These are phyloP conservation scores for Bettongia penicillata DNA, from an alignment of 2,113 vertebrate genomes.

Conservation along the genomic window DNA sequence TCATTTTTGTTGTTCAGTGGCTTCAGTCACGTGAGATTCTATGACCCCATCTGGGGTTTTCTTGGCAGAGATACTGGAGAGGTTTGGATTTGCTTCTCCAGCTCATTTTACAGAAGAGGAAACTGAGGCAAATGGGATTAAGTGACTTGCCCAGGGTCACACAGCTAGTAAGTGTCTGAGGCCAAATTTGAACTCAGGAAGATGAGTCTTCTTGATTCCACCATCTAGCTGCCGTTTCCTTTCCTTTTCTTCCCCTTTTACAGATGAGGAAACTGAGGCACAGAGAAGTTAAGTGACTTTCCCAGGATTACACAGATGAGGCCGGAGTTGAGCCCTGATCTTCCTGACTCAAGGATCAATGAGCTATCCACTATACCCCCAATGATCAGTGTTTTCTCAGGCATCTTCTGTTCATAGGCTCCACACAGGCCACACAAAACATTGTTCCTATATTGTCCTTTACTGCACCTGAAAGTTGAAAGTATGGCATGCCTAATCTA, in stretches of 20 bases:
- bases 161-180: too few species aligned
- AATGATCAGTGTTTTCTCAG: neutral
- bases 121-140: neutral
- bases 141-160: neutral
- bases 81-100: neutral
- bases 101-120: neutral
- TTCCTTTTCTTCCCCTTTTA: neutral
- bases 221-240: neutral
- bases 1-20: neutral
- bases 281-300: neutral
- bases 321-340: neutral
- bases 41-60: neutral
- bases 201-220: neutral
- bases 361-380: neutral
- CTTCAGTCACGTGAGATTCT: neutral
- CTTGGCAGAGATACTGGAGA: neutral
- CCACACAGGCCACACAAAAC: neutral
- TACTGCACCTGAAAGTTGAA: neutral
- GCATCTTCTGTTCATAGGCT: neutral
- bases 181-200: too few species aligned
- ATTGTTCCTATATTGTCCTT: neutral
- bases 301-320: neutral
- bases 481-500: neutral
- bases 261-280: neutral
- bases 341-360: neutral